phyloP scores from a whole-genome alignment of 2,797 vertebrate species.

The Anguilla anguilla region DNA sequence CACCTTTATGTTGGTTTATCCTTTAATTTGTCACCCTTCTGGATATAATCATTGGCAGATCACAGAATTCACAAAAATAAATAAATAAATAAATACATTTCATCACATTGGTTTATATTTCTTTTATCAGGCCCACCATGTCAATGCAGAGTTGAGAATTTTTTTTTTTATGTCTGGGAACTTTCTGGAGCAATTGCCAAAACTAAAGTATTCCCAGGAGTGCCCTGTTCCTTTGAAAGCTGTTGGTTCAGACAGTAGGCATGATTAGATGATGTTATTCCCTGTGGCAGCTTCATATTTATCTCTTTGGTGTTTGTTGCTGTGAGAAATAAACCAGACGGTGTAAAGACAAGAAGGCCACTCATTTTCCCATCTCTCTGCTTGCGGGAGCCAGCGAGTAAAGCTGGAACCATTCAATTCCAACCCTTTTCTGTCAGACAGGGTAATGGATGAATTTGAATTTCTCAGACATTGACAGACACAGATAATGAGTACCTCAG shows the following conservation, averaged over 20 bases:
- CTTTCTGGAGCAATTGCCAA: neutral
- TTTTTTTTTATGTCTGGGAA: neutral
- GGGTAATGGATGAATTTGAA: constrained; percentile 52
- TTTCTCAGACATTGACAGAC: neutral
- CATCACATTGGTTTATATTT: neutral
- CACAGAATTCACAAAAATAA: too few species aligned
- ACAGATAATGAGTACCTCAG: neutral
- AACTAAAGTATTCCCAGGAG: constrained; percentile 42
- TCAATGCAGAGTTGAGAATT: neutral
- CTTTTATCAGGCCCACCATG: neutral
- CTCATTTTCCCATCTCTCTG: constrained; percentile 65
- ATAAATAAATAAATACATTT: neutral
- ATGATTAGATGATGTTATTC: constrained; percentile 62
- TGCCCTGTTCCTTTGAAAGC: constrained; percentile 45
- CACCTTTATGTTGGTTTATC: too few species aligned
- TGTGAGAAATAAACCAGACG: constrained; percentile 60
- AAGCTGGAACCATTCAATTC: constrained; percentile 52
- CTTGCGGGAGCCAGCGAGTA: constrained; percentile 54
- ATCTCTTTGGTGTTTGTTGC: constrained; percentile 56
- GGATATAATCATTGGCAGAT: too few species aligned
- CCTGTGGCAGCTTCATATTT: constrained; percentile 58
- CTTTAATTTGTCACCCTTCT: too few species aligned
- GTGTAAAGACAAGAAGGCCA: constrained; percentile 20
- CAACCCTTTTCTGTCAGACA: constrained; percentile 58
- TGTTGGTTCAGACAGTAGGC: constrained; percentile 47